Percentiles rank a stretch among this genome's conserved stretches.
Evolutionary conservation across 2,113 vertebrate genomes (phyloP).

Genomic region (Daubentonia madagascariensis): DNA sequence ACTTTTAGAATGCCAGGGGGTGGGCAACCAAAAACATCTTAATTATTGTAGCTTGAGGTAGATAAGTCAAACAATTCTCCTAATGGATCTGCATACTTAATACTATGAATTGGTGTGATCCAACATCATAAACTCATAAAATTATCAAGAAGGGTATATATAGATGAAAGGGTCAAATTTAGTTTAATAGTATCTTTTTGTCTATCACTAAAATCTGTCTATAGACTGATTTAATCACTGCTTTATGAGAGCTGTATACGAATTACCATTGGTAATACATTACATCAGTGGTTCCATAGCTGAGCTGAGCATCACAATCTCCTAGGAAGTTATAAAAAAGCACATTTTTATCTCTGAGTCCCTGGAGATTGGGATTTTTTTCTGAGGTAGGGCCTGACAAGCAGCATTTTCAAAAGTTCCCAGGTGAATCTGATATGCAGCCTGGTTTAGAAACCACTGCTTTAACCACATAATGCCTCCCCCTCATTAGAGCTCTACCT

Average conservation of each 20-base stretch:
- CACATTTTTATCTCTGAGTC: neutral
- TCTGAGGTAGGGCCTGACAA: neutral
- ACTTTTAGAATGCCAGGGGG: neutral
- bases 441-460: neutral
- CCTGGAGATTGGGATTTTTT: neutral
- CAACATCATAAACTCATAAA: neutral
- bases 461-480: neutral
- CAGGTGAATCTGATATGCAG: neutral
- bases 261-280: neutral
- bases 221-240: neutral
- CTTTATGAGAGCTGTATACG: neutral
- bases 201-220: neutral
- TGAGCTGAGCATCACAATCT: neutral
- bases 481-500: neutral
- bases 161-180: neutral
- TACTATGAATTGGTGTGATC: neutral
- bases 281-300: neutral
- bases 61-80: neutral
- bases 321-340: neutral
- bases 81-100: no score
- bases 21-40: neutral
- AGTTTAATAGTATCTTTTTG: neutral
- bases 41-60: neutral
- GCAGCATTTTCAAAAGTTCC: neutral
- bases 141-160: neutral